phyloP scores from a whole-genome alignment of 1,140 invertebrate genomes.

The Heliconius himera region DNA sequence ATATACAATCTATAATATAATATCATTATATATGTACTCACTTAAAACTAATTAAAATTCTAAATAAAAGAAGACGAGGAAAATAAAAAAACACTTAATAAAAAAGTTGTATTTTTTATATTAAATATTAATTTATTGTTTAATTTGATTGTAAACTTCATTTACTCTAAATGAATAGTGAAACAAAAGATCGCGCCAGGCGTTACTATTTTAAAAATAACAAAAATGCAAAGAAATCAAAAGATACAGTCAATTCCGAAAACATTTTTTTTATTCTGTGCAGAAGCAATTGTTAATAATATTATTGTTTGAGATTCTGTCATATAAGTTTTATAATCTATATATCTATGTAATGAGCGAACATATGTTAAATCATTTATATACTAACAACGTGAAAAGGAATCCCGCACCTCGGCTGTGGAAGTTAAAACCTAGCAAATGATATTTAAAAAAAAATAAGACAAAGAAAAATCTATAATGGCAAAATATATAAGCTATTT shows the following conservation, averaged over 20 bases:
- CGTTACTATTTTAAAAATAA: not conserved
- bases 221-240: not conserved
- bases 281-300: not conserved
- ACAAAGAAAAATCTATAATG: not conserved
- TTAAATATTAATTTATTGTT: not conserved
- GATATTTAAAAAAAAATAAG: not conserved
- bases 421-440: constrained; percentile 1
- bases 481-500: not conserved
- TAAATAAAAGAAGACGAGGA: not conserved
- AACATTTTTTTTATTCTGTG: not conserved
- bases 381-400: constrained; percentile 9
- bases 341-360: constrained; percentile 13
- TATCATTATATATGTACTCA: not conserved
- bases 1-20: not conserved
- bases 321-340: constrained; percentile 8
- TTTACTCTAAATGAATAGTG: not conserved
- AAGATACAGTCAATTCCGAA: not conserved
- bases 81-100: not conserved
- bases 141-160: not conserved
- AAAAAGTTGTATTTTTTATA: not conserved
- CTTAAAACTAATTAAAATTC: not conserved
- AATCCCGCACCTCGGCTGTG: constrained; percentile 2
- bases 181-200: not conserved
- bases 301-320: constrained; percentile 12
- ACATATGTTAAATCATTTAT: constrained; percentile 14